phyloP scores from a whole-genome alignment of 2,888 invertebrate species.

The Napeogenes sylphis region DNA sequence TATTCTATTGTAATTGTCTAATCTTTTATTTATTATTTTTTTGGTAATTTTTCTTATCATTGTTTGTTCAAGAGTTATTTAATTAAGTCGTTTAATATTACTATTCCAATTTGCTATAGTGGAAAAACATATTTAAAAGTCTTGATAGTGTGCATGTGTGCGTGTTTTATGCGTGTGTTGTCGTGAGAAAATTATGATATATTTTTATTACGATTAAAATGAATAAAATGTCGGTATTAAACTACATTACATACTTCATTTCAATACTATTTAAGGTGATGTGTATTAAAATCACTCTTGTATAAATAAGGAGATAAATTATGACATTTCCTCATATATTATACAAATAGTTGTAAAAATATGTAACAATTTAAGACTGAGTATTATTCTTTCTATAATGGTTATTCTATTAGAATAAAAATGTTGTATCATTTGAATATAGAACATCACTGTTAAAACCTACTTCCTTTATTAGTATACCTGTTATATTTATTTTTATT shows the following conservation, averaged over 20 bases:
- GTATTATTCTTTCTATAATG: not conserved
- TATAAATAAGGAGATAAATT: slow-evolving; percentile 26
- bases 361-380: not conserved
- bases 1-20: not conserved
- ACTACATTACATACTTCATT: slow-evolving; percentile 17
- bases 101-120: too few relatives aligned
- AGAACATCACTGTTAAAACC: too few relatives aligned
- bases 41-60: too few relatives aligned
- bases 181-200: slow-evolving; percentile 23
- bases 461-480: too few relatives aligned
- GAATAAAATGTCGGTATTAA: slow-evolving; percentile 19
- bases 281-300: slow-evolving; percentile 24
- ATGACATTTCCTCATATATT: slow-evolving; percentile 21
- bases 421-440: too few relatives aligned
- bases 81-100: too few relatives aligned
- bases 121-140: not conserved
- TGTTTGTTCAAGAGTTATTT: too few relatives aligned
- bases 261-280: slow-evolving; percentile 25
- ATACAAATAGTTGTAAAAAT: slow-evolving; percentile 14
- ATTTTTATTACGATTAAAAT: slow-evolving; percentile 19
- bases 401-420: too few relatives aligned
- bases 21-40: not conserved
- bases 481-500: too few relatives aligned
- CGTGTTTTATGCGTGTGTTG: not conserved
- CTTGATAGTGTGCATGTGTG: not conserved